These are phyloP conservation scores for Hyles euphorbiae DNA, from an alignment of 1,140 invertebrate genomes.

Conservation along the genomic window DNA sequence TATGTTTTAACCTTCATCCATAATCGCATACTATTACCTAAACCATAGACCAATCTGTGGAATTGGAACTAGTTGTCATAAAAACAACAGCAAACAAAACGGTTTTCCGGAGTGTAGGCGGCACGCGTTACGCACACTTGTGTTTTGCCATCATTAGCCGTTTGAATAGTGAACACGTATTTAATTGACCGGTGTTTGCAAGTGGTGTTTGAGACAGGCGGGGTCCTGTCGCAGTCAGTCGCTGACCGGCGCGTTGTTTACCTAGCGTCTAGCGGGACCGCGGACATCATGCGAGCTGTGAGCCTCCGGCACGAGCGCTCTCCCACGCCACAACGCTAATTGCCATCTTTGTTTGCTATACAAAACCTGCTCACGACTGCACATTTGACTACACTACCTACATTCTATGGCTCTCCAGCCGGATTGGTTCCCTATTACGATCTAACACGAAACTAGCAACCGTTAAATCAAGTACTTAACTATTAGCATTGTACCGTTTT, in stretches of 20 bases:
- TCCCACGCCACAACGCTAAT: constrained; percentile 38
- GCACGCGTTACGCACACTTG: too few relatives aligned
- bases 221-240: constrained; percentile 8
- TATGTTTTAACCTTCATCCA: too few relatives aligned
- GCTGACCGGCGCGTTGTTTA: constrained; percentile 52
- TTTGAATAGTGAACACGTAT: too few relatives aligned
- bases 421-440: neutral
- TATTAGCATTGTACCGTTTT: neutral
- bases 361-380: constrained; percentile 10
- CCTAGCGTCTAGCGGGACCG: constrained; percentile 58
- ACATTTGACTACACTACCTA: constrained; percentile 3
- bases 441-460: too few relatives aligned
- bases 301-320: constrained; percentile 14
- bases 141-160: too few relatives aligned
- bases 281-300: constrained; percentile 16
- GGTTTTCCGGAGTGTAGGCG: too few relatives aligned
- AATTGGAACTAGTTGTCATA: too few relatives aligned
- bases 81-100: too few relatives aligned
- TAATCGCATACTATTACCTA: too few relatives aligned
- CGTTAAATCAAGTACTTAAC: neutral
- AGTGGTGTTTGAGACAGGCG: constrained; percentile 1
- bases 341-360: constrained; percentile 26
- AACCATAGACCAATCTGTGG: too few relatives aligned
- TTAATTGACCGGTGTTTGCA: neutral
- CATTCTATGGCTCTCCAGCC: too few relatives aligned